Base-by-base conservation (phyloP, 2,797 vertebrate genomes). In the Platalea minor region DNA sequence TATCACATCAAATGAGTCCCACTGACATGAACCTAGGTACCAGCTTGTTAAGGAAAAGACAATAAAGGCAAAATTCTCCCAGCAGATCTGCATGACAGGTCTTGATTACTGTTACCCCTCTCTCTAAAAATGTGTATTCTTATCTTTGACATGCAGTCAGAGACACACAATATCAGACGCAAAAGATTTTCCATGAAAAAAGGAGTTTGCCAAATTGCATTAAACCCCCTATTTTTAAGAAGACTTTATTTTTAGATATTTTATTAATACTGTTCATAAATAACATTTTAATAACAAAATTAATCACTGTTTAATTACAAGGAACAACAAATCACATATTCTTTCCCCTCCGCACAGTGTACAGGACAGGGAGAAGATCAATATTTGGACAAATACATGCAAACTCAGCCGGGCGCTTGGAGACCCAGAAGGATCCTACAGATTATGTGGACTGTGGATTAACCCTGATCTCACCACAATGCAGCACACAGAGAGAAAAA, bases 1-100 rank as follows among this genome's bases (percentile, higher is more conserved):
- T 75, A 77, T 41, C 67, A 41, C 56, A 95, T 95, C 91, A 97
- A 92, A 80, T 89, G 67, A 93, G 48, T 93, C 50, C 43, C 60
- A 59, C 75, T 86, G 93, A 94, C 91, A 70, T 5, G 79, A 93
- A 80, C 67, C 67, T 17, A 80, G 59, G 70, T 60, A 86, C 41
- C 65, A 85, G 85, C 84, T 96, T 95, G 89, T 96, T 95, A 95
- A 37, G 39, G 48, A 79, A 77, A 60, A 75, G 73, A 91, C 48
- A 90, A 85, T 75, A 91, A 93, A 88, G 63, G 60, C n/a, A 89
- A 63, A 85, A 56, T 48, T 91, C 53, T 91, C 75, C 63, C 41
- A 46, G 84, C 23, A 94, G 93, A 96, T 95, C 68, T 83, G 39
- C 60, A 24, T 73, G 85, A 78, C 74, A 92, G 78, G 50, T 91